Base-by-base conservation (phyloP, 2,797 vertebrate species). In the Sebastes iracundus region DNA sequence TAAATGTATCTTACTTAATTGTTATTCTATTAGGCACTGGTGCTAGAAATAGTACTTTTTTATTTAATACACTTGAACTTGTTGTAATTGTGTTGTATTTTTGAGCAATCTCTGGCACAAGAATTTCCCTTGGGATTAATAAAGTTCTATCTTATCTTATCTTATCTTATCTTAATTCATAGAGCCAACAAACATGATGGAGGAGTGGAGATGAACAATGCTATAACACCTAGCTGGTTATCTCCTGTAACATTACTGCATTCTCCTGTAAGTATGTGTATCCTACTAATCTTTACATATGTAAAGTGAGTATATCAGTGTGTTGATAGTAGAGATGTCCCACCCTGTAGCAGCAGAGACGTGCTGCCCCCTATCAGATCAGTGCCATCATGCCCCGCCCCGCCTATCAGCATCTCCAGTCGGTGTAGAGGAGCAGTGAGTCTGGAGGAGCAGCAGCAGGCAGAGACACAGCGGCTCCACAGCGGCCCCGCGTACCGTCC, bases 371-470 rank as follows among this genome's bases (percentile, higher is more conserved):
- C 86, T 65, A 65, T 65, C 63, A 65, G 88, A 79, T 73, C 89
- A 46, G 85, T 3, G 7, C 30, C 2, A 30, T 12, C 73, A 80
- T 42, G 91, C 92, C 83, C 92, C 92, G 89, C 93, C 93, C 92
- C 89, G 78, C 85, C 80, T 27, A 83, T 85, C 91, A 85, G 84
- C 88, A 90, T 90, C 90, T 77, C 83, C 74, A 27, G 83, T 69
- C 88, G 2, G 77, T 49, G 82, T 28, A 69, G 82, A 71, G 84
- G 77, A 82, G 84, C 88, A n/a, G 87, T 79, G 83, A 91, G 79
- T 84, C 82, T 80, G 88, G 86, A 90, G 90, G 85, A 93, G 81
- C 88, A 78, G 77, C 78, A 86, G 89, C 87, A 88, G 85, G 83
- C 83, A 85, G 78, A 77, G 5, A 58, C 28, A 83, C 72, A 80